phyloP scores from a whole-genome alignment of 2,113 vertebrate species.

The Ranitomeya variabilis region DNA sequence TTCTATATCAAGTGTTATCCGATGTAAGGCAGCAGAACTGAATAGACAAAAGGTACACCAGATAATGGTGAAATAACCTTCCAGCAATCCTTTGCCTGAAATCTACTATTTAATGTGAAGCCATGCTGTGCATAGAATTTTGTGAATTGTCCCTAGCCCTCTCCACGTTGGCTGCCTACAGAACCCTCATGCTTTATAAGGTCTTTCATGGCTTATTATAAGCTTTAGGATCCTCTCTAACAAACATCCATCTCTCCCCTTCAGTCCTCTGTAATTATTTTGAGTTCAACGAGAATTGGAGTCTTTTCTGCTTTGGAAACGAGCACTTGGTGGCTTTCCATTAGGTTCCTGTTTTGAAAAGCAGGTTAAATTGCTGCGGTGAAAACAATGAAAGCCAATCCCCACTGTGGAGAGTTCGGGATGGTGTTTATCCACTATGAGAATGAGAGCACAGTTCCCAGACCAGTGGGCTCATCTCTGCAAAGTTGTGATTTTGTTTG shows the following conservation, averaged over 20 bases:
- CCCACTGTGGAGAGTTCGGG: slow-evolving; percentile 45
- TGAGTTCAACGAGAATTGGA: slow-evolving; percentile 60
- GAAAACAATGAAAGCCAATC: slow-evolving; percentile 63
- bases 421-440: slow-evolving; percentile 62
- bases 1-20: not conserved
- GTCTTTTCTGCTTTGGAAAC: slow-evolving; percentile 52
- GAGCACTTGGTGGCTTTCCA: slow-evolving; percentile 59
- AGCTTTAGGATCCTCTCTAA: slow-evolving; percentile 62
- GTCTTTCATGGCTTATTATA: slow-evolving; percentile 60
- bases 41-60: slow-evolving; percentile 2
- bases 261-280: slow-evolving; percentile 64
- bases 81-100: not conserved
- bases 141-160: slow-evolving; percentile 50
- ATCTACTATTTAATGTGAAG: slow-evolving; percentile 40
- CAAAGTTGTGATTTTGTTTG: slow-evolving; percentile 46
- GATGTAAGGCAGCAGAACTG: not conserved
- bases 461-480: slow-evolving; percentile 61
- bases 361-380: slow-evolving; percentile 58
- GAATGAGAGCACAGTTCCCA: slow-evolving; percentile 65
- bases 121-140: slow-evolving; percentile 36
- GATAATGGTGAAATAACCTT: slow-evolving; percentile 32
- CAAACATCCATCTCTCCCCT: slow-evolving; percentile 57
- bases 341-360: slow-evolving; percentile 63
- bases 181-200: slow-evolving; percentile 38
- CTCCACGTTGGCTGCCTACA: slow-evolving; percentile 43